Percentiles rank a stretch among this genome's conserved stretches.
These are phyloP conservation scores for Eremophila alpestris DNA, from an alignment of 2,797 vertebrate species.

Conservation along the genomic window DNA sequence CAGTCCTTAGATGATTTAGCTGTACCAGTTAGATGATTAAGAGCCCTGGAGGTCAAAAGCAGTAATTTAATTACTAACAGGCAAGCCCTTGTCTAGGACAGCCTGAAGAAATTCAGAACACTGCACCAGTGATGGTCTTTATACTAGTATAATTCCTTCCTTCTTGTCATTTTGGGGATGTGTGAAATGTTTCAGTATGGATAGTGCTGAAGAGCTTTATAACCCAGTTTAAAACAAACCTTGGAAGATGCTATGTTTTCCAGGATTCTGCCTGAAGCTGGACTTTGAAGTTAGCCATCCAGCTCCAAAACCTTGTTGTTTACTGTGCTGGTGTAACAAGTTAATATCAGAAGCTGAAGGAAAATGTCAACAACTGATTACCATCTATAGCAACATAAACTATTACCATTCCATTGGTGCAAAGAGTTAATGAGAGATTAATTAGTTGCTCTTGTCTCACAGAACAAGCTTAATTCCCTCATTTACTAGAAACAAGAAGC, in stretches of 20 bases:
- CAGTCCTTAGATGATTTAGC: background rate
- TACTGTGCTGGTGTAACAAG: background rate
- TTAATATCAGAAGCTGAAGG: background rate
- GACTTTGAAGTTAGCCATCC: background rate
- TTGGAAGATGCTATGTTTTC: background rate
- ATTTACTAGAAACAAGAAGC: background rate
- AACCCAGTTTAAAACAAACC: background rate
- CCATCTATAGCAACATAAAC: background rate
- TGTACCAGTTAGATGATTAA: background rate
- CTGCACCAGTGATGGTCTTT: background rate
- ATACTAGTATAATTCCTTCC: background rate
- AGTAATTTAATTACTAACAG: constrained; percentile 24
- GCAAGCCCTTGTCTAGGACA: background rate
- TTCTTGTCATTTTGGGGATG: background rate
- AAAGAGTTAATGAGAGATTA: background rate
- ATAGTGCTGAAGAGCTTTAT: background rate
- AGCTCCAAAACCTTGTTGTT: background rate
- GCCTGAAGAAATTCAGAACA: background rate
- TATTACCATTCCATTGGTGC: background rate
- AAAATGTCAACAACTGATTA: background rate
- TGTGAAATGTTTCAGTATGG: background rate
- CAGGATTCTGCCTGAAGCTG: background rate
- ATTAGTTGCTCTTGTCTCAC: background rate
- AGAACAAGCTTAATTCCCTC: background rate
- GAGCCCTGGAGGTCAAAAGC: background rate